Evolutionary conservation across 2,888 invertebrate species (phyloP), one percentile per base, ranked within the genome.

Genomic region (Erpobdella octoculata): DNA sequence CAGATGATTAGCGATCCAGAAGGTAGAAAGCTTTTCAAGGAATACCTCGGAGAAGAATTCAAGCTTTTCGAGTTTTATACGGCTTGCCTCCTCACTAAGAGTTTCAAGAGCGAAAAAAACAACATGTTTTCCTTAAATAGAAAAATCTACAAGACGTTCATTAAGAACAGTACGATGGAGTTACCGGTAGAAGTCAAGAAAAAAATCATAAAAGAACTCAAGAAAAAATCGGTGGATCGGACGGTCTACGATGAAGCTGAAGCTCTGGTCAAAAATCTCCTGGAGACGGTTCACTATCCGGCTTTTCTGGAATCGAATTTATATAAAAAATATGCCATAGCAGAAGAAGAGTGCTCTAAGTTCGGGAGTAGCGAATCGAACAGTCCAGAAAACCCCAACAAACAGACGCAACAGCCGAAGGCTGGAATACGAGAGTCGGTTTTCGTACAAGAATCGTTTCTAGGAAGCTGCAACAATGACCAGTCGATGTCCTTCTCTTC

Each of bases 281-380:
- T 95, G 82, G 89, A 89, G 76, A 89, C 90, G 82, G 90, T 91
- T 73, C 90, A 91, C 74, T 95, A 95, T 86, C 91, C 91, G 73
- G 90, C 91, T 84, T 96, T 96, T 85, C 87, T 96, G 76, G 90
- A 90, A 78, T 93, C 93, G 78, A 93, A 94, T 80, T 88, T 91
- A 84, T 95, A 94, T 86, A 89, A 94, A 73, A 80, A 83, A 74
- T 81, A 83, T 78, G 79, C 84, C 68, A 78, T 79, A 69, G 77
- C 78, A 62, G 79, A 78, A 41, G 79, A 80, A 38, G 81, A 81
- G 71, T 81, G 81, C 73, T 80, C 82, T 6, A 81, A 74, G 38
- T 73, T 72, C 0, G 70, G 71, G n/a, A n/a, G n/a, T 36, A 74
- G 75, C 66, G 72, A 72, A 38, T 73, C 69, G 0, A 58, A 48